These are phyloP conservation scores for Strongylocentrotus purpuratus DNA, from an alignment of 35 echinoderm and acorn worm genomes.

Conservation along the genomic window DNA sequence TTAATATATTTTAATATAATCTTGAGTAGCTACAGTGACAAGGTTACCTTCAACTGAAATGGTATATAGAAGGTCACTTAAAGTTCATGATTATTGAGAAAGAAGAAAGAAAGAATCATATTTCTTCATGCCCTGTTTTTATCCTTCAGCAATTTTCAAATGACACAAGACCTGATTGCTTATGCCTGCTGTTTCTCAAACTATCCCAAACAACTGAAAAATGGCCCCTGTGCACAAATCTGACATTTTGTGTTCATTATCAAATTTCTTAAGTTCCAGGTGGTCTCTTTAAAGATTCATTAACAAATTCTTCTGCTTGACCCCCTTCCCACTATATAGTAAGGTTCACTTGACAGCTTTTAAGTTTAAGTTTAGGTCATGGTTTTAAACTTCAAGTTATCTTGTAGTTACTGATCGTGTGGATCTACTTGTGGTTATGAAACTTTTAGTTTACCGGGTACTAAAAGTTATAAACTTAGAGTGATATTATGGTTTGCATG, in stretches of 20 bases:
- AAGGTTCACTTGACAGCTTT: too few species aligned
- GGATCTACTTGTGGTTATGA: too few species aligned
- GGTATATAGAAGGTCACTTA: background rate
- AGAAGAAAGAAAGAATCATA: background rate
- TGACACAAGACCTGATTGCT: background rate
- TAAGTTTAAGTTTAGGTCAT: too few species aligned
- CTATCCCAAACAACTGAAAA: background rate
- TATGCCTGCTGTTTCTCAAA: constrained; percentile 17
- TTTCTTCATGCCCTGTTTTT: background rate
- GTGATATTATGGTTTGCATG: too few species aligned
- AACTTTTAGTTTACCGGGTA: too few species aligned
- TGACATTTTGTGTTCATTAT: background rate
- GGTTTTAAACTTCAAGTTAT: too few species aligned
- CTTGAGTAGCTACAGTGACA: too few species aligned
- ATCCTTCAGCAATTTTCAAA: background rate
- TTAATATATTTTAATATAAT: too few species aligned
- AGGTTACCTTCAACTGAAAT: too few species aligned
- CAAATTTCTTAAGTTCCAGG: background rate
- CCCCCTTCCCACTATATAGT: background rate
- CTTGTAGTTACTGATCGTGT: too few species aligned
- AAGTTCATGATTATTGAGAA: background rate
- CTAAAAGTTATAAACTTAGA: too few species aligned
- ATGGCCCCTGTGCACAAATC: background rate
- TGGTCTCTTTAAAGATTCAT: background rate
- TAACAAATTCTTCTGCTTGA: background rate